A percentile compares a stretch with the other conserved stretches of the same genome.
These are phyloP conservation scores for Diarsia dahlii DNA, from an alignment of 2,888 invertebrate species.

Conservation along the genomic window DNA sequence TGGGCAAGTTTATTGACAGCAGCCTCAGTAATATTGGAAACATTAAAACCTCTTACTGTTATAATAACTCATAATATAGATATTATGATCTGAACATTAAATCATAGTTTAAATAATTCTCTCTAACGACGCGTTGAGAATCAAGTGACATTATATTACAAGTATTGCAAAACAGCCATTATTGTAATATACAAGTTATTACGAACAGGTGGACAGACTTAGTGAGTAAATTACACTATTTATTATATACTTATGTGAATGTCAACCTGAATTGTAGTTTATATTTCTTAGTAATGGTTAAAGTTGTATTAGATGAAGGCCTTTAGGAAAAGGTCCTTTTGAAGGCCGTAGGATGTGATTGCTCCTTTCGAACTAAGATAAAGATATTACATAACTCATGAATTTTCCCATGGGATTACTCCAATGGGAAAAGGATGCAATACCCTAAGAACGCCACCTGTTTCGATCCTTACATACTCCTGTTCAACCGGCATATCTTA, in stretches of 20 bases:
- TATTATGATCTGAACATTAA: slow-evolving; percentile 16
- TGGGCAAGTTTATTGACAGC: not conserved
- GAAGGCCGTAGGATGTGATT: not conserved
- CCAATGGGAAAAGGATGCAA: too few species aligned
- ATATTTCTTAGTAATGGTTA: slow-evolving; percentile 26
- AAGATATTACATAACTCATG: not conserved
- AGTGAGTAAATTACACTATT: slow-evolving; percentile 31
- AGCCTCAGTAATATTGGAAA: not conserved
- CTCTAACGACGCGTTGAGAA: slow-evolving; percentile 35
- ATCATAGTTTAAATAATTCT: slow-evolving; percentile 11
- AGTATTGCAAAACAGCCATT: slow-evolving; percentile 47
- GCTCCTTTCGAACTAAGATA: not conserved
- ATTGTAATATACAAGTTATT: slow-evolving; percentile 52
- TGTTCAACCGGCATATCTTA: too few species aligned
- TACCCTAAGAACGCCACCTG: too few species aligned
- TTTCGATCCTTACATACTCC: too few species aligned
- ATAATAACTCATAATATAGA: slow-evolving; percentile 4
- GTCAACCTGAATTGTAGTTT: slow-evolving; percentile 16
- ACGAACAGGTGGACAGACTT: slow-evolving; percentile 5
- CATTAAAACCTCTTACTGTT: not conserved
- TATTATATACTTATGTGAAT: slow-evolving; percentile 52
- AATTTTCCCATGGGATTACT: too few species aligned
- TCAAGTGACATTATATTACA: slow-evolving; percentile 43
- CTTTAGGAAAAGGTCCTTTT: slow-evolving; percentile 7
- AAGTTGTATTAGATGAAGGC: slow-evolving; percentile 2